Evolutionary conservation across 2,888 invertebrate genomes (phyloP), one percentile per base, ranked within the genome.

Genomic region (Ametastegia equiseti): DNA sequence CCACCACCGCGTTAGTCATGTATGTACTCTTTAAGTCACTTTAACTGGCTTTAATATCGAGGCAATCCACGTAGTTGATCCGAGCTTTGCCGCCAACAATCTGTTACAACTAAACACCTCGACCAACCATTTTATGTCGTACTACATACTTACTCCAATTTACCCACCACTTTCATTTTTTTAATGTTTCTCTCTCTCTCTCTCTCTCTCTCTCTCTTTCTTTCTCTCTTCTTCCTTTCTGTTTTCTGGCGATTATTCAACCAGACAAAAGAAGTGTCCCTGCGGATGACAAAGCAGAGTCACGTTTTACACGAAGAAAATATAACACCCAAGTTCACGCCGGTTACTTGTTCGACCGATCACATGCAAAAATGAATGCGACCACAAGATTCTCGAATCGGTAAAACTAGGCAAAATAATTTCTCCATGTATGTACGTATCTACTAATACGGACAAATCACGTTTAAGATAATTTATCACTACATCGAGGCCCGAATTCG

Each of bases 41-140:
- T 71, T 47, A 69, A 71, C 71, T 47, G 71, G 71, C 71, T 71
- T 71, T 71, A 71, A 71, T 71, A 71, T 47, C 15, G 71, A 15
- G n/a, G 23, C 71, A 71, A 71, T 71, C 71, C 45, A 71, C 71
- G 71, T 71, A n/a, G 36, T 39, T 67, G 11, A 39, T 67, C 11
- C 67, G 36, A 60, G 60, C 36, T 19, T 39, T 39, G 65, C 65
- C 36, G 5, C 65, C 15, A 36, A 65, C 65, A 65, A 65, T 65
- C 65, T 36, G 65, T 65, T 65, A 39, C 33, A 33, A 5, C 3
- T 42, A 42, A 9, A 30, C 6, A 60, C 30, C 5, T 30, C 6
- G 6, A 30, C 60, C 4, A 13, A 60, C 30, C 27, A 60, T 60
- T 60, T 60, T 30, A 9, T 42, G 5, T 60, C 60, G 5, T 42